phyloP scores from a whole-genome alignment of 2,797 vertebrate genomes.

The Bovichtus diacanthus region DNA sequence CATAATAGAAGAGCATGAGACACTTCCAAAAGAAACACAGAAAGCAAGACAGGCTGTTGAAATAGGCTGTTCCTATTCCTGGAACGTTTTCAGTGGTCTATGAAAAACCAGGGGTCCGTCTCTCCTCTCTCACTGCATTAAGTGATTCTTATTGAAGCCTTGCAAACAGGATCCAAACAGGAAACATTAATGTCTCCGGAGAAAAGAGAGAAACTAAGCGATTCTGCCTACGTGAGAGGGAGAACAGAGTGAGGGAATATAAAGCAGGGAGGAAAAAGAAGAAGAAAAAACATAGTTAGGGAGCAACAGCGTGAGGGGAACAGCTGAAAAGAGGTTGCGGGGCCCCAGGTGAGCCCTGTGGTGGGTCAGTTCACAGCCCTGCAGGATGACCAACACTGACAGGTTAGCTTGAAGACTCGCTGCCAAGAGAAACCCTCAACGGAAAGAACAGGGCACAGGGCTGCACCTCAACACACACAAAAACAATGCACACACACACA shows the following conservation, averaged over 20 bases:
- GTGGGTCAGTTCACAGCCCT: conserved; percentile 72
- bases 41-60: conserved; percentile 44
- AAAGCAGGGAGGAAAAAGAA: conserved; percentile 32
- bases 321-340: conserved; percentile 42
- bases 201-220: conserved; percentile 25
- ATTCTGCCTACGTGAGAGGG: conserved; percentile 15
- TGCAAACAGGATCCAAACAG: conserved; percentile 48
- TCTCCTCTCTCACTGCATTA: conserved; percentile 35
- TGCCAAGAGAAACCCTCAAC: conserved; percentile 66
- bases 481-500: conserved; percentile 10
- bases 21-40: conserved; percentile 23
- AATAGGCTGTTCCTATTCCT: conserved; percentile 42
- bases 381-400: conserved; percentile 71
- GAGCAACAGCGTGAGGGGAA: conserved; percentile 35
- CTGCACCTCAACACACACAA: conserved; percentile 24
- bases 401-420: conserved; percentile 76
- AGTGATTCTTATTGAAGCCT: conserved; percentile 55
- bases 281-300: conserved; percentile 17
- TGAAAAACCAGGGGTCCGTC: conserved; percentile 21
- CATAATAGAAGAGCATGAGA: conserved; percentile 32
- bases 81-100: conserved; percentile 40
- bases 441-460: conserved; percentile 24
- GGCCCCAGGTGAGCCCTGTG: conserved; percentile 66
- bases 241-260: conserved; percentile 37
- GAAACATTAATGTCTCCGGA: conserved; percentile 49